Conservation (phyloP, 2,797 vertebrate genomes). For the Pitangus sulphuratus region DNA sequence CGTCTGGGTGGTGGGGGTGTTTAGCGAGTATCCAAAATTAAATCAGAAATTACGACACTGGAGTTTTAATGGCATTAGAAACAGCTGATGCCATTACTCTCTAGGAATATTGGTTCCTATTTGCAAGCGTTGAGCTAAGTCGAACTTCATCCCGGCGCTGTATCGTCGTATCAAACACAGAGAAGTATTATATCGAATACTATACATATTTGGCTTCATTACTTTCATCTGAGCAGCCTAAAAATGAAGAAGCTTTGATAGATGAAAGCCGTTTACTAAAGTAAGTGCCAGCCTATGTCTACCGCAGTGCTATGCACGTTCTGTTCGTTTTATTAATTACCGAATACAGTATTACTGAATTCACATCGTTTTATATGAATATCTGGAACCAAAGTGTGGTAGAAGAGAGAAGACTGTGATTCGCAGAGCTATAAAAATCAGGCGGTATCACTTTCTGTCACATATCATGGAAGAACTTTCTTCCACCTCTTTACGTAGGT, state of each 20-base stretch:
- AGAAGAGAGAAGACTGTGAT: background rate
- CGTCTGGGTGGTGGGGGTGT: background rate
- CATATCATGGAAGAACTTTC: background rate
- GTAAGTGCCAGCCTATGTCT: background rate
- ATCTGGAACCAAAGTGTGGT: background rate
- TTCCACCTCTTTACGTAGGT: background rate
- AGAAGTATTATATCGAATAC: rapidly evolving
- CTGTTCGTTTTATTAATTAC: background rate
- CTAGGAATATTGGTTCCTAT: background rate
- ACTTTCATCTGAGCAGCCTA: background rate
- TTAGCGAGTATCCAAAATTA: background rate
- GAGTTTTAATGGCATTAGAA: background rate
- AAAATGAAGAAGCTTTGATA: background rate
- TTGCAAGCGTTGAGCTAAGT: background rate
- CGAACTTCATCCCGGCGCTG: background rate
- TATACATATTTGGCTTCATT: background rate
- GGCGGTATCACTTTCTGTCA: background rate
- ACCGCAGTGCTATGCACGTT: rapidly evolving
- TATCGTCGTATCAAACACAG: rapidly evolving
- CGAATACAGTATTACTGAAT: background rate
- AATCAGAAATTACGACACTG: background rate
- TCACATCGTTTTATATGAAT: background rate
- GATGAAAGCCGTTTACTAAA: background rate
- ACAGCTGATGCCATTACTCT: background rate
- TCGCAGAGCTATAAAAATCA: background rate